Evolutionary conservation across 2,888 invertebrate species (phyloP), one percentile per base, ranked within the genome.

Genomic region (Parnassius smintheus): DNA sequence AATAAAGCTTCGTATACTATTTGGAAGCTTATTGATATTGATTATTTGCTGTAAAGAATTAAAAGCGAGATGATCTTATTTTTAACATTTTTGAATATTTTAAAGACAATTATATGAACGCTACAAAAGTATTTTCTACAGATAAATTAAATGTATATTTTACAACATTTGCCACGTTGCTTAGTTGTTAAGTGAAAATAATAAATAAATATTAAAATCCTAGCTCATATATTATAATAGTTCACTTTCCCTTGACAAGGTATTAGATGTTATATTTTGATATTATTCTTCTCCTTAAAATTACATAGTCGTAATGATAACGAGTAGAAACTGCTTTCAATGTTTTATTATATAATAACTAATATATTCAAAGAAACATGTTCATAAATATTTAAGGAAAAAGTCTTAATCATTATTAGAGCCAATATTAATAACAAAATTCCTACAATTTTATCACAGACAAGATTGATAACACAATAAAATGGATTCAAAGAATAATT

Each of bases 241-340:
- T 59, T 51, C 50, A 59, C 55, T 51, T 51, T 59, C 63, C 62
- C 59, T 54, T 54, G 44, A 62, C 62, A 62, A 54, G 62, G 62
- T 62, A 62, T 59, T 62, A 62, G 62, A 55, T 59, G 62, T 51
- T 56, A 22, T 56, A 54, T 57, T 49, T 18, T 13, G 18, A 45
- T 18, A 11, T 58, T 50, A 48, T 54, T 49, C 35, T 50, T 35
- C 45, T 63, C 41, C 42, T 51, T 13, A 3, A 50, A 45, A 42
- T 51, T 12, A 51, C 25, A 13, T 56, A n/a, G 9, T 13, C 1
- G 13, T 7, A 48, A 25, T 25, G 25, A 25, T 25, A 3, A 25
- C 25, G 7, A 25, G 7, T 25, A 25, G 25, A 25, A 25, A 25
- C 25, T 25, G 25, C 25, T 25, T 25, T 25, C 25, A 25, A 25